phyloP scores from a whole-genome alignment of 92 coral and sea anemone genomes.

The Actinernus sp. region DNA sequence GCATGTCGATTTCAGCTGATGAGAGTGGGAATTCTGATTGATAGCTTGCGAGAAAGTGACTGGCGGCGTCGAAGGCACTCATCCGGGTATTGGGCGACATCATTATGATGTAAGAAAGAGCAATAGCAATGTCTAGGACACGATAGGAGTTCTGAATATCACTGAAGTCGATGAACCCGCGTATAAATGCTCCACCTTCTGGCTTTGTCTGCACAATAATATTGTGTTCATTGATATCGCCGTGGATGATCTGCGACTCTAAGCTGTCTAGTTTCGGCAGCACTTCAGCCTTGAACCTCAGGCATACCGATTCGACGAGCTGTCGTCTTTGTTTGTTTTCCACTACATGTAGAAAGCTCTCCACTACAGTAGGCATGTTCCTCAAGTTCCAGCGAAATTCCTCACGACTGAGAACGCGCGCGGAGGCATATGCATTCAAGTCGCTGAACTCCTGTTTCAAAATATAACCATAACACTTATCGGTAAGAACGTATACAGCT shows the following conservation, averaged over 20 bases:
- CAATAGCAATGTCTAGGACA: constrained; percentile 45
- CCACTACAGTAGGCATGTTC: background rate
- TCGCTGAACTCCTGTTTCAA: constrained; percentile 4
- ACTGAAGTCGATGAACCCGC: constrained; percentile 47
- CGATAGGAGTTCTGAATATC: constrained; percentile 31
- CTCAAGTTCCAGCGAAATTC: background rate
- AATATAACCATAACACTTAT: background rate
- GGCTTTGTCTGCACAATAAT: constrained; percentile 17
- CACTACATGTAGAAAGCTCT: background rate
- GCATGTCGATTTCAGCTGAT: constrained; percentile 21
- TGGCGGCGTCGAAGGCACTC: constrained; percentile 17
- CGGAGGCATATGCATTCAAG: background rate
- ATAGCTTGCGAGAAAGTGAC: constrained; percentile 46
- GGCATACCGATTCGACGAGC: background rate
- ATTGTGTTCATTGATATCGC: constrained; percentile 59
- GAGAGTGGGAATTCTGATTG: constrained; percentile 50
- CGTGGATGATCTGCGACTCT: constrained; percentile 61
- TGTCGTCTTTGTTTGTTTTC: background rate
- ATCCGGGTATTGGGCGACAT: constrained; percentile 5
- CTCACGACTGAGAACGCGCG: background rate
- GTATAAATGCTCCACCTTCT: background rate
- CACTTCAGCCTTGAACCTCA: constrained; percentile 11
- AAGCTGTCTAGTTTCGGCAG: constrained; percentile 28
- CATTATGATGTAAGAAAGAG: constrained; percentile 40
- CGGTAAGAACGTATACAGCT: no score